phyloP scores from a whole-genome alignment of 2,113 vertebrate genomes.

The Saccopteryx leptura region DNA sequence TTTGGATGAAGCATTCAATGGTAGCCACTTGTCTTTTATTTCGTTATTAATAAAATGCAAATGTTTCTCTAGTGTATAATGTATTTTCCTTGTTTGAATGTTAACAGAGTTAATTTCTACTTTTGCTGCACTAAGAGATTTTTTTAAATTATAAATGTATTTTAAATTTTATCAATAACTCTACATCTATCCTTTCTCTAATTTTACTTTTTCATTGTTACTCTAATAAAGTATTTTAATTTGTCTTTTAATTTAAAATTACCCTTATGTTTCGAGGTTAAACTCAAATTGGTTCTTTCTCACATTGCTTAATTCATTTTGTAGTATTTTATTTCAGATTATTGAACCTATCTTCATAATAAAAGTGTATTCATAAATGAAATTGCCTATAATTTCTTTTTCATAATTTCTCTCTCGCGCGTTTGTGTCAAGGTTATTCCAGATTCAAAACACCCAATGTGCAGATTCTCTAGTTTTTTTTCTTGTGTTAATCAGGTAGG shows the following conservation, averaged over 20 bases:
- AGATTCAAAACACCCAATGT: neutral
- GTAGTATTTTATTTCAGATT: neutral
- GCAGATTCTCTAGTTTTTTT: neutral
- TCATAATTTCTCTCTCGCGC: neutral
- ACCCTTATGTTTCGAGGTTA: neutral
- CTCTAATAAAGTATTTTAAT: neutral
- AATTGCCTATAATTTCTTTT: neutral
- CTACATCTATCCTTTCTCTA: neutral
- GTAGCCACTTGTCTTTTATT: neutral
- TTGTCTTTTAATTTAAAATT: constrained; percentile 52
- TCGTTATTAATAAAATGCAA: neutral
- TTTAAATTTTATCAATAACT: neutral
- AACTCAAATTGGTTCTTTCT: neutral
- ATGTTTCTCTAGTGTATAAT: neutral
- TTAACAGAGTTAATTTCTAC: neutral
- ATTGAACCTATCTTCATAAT: neutral
- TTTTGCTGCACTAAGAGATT: neutral
- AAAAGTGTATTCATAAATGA: neutral
- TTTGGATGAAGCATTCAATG: neutral
- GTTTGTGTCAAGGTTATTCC: neutral
- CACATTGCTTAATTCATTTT: neutral
- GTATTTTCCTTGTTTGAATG: neutral
- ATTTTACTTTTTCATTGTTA: neutral
- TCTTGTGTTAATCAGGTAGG: neutral
- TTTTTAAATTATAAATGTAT: neutral